phyloP scores from a whole-genome alignment of 2,888 invertebrate genomes.

The Ophion ventricosus region DNA sequence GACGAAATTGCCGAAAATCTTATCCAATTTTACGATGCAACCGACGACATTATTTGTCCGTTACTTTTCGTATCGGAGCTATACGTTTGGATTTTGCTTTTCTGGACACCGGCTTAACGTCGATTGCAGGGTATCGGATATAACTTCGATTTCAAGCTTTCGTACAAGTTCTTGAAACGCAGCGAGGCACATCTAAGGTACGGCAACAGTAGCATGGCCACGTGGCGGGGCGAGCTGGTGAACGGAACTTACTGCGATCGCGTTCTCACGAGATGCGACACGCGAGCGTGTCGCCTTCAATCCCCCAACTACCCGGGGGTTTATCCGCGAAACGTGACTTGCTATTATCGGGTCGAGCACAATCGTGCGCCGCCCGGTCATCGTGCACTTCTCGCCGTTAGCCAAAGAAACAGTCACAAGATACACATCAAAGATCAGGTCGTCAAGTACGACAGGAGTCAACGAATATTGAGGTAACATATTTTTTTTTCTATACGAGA shows the following conservation, averaged over 20 bases:
- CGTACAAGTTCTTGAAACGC: conserved; percentile 92
- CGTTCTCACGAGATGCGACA: conserved; percentile 91
- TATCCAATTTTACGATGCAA: neutral
- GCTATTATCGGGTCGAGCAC: conserved; percentile 90
- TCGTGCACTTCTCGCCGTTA: conserved; percentile 90
- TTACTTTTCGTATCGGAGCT: neutral
- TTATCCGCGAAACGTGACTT: conserved; percentile 94
- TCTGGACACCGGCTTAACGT: neutral
- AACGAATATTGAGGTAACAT: conserved; percentile 88
- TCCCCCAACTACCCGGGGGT: conserved; percentile 96
- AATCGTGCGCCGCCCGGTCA: conserved; percentile 87
- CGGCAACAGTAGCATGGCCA: conserved; percentile 89
- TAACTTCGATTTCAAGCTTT: conserved; percentile 93
- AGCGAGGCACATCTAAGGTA: conserved; percentile 91
- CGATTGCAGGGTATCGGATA: conserved; percentile 88
- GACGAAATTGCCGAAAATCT: neutral
- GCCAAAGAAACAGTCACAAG: conserved; percentile 91
- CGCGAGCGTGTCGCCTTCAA: conserved; percentile 89
- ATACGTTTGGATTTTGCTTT: conserved; percentile 17
- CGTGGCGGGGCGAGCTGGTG: conserved; percentile 91
- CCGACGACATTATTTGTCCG: neutral
- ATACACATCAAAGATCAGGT: conserved; percentile 91
- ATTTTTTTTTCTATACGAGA: neutral
- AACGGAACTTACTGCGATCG: conserved; percentile 92
- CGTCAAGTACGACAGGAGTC: conserved; percentile 90